These are phyloP conservation scores for Peromyscus californicus DNA, from an alignment of 2,113 vertebrate species.

Conservation along the genomic window DNA sequence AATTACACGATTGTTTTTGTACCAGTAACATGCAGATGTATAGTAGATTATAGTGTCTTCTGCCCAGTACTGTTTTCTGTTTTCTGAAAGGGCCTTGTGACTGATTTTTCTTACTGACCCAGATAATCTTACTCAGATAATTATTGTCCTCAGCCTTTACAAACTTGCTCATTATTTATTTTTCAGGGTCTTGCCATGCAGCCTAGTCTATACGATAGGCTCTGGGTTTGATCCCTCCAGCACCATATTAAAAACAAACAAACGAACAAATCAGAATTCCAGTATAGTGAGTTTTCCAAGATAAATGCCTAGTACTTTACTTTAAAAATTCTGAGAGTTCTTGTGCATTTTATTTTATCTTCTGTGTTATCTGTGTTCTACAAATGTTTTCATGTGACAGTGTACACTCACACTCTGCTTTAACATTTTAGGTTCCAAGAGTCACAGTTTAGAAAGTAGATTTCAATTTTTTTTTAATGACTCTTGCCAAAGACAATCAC, in stretches of 20 bases:
- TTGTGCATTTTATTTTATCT: neutral
- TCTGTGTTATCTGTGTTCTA: neutral
- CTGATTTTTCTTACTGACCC: constrained; percentile 40
- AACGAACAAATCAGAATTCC: neutral
- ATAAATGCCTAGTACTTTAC: constrained; percentile 49
- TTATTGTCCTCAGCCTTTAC: neutral
- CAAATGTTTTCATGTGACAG: constrained; percentile 1
- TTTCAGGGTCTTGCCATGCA: neutral
- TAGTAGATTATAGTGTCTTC: constrained; percentile 9
- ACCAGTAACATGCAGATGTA: neutral
- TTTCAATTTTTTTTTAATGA: constrained; percentile 2
- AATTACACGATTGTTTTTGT: neutral
- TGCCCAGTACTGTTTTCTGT: constrained; percentile 33
- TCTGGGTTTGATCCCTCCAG: neutral
- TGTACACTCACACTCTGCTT: constrained; percentile 1
- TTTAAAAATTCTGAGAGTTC: constrained; percentile 41
- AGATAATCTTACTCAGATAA: neutral
- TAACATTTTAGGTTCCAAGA: neutral
- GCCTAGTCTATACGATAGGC: neutral
- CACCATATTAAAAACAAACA: no score
- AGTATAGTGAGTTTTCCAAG: constrained; percentile 40
- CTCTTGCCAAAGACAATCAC: neutral
- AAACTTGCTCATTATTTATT: neutral
- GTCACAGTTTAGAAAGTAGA: neutral
- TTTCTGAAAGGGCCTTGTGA: constrained; percentile 58